phyloP scores from a whole-genome alignment of 2,113 vertebrate genomes.

The Orcinus orca region DNA sequence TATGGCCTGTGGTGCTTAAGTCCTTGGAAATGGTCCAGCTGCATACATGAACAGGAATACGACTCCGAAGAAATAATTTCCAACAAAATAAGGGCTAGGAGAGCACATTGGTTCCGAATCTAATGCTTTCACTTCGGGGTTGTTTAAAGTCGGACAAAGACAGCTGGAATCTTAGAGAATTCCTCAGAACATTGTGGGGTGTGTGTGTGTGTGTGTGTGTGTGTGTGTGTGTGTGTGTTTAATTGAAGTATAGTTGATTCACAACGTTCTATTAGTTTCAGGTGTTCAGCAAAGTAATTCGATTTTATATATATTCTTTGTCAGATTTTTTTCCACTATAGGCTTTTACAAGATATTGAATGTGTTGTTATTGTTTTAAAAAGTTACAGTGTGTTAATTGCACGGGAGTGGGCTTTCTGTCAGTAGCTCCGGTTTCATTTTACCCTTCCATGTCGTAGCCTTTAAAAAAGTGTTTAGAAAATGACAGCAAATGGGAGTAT shows the following conservation, averaged over 20 bases:
- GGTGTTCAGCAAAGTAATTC: not conserved
- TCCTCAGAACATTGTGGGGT: not conserved
- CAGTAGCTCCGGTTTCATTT: rapidly evolving
- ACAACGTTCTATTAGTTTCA: not conserved
- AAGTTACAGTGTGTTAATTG: no score
- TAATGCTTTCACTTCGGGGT: conserved; percentile 4
- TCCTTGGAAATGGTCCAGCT: not conserved
- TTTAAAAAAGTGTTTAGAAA: not conserved
- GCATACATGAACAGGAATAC: not conserved
- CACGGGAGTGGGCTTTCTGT: not conserved
- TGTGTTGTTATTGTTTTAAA: not conserved
- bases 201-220: not conserved
- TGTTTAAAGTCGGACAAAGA: conserved; percentile 40
- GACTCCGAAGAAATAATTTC: not conserved
- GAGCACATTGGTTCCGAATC: not conserved
- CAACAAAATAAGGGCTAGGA: conserved; percentile 37
- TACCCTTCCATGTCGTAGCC: rapidly evolving
- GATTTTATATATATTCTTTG: not conserved
- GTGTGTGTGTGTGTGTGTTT: not conserved
- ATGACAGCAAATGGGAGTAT: not conserved
- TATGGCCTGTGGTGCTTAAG: not conserved
- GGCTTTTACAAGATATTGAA: not conserved
- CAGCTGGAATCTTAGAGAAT: not conserved
- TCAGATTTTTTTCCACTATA: not conserved
- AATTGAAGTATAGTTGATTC: not conserved